Evolutionary conservation across 2,797 vertebrate genomes (phyloP).

Genomic region (Rhinoraja longicauda): DNA sequence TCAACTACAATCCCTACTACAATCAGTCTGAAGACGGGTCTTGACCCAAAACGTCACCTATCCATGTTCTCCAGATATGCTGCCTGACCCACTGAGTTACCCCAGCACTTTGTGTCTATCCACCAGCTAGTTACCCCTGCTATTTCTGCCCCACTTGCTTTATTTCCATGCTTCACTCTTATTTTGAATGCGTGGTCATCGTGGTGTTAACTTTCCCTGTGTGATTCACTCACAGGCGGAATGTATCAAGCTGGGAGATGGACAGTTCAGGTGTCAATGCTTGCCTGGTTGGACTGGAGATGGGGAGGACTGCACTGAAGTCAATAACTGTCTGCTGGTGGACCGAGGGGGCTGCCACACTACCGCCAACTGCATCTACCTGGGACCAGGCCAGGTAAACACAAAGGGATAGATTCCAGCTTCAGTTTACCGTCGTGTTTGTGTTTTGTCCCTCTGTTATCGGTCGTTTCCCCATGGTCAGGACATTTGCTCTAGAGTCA

Average conservation of each 20-base stretch:
- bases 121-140: too few relatives aligned
- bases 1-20: too few relatives aligned
- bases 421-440: too few relatives aligned
- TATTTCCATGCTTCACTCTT: background rate
- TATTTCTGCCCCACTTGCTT: too few relatives aligned
- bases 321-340: constrained; percentile 73
- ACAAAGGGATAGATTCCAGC: background rate
- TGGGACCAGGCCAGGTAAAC: constrained; percentile 84
- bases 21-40: too few relatives aligned
- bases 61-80: too few relatives aligned
- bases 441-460: background rate
- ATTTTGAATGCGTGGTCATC: background rate
- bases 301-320: constrained; percentile 71
- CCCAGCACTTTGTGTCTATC: too few relatives aligned
- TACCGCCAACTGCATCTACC: constrained; percentile 75
- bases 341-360: constrained; percentile 64
- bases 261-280: constrained; percentile 66
- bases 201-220: background rate
- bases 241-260: constrained; percentile 63
- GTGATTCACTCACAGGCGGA: constrained; percentile 62
- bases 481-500: background rate
- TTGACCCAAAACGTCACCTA: too few relatives aligned
- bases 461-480: background rate
- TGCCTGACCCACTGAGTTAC: too few relatives aligned
- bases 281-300: constrained; percentile 74